These are phyloP conservation scores for Drosophila pallidifrons DNA, from an alignment of 1,140 invertebrate genomes.

Conservation along the genomic window DNA sequence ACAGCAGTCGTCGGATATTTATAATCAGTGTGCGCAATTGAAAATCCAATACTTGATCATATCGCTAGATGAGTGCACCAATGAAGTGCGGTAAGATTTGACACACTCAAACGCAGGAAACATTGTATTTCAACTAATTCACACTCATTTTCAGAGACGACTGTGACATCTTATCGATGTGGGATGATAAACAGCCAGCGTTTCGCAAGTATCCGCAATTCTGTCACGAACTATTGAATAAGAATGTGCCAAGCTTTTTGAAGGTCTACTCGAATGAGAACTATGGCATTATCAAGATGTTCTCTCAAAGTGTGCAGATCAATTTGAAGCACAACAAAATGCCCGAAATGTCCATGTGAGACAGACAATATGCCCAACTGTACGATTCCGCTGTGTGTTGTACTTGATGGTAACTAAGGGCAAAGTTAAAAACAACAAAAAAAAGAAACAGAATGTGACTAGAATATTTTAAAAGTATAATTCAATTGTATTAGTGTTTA, in stretches of 20 bases:
- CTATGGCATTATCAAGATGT: constrained; percentile 83
- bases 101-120: neutral
- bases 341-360: constrained; percentile 80
- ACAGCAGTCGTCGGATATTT: constrained; percentile 82
- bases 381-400: neutral
- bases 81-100: constrained; percentile 67
- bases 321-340: constrained; percentile 82
- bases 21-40: constrained; percentile 80
- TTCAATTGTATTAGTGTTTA: constrained; percentile 44
- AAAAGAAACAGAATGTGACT: constrained; percentile 28
- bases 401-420: constrained; percentile 20
- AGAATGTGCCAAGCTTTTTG: constrained; percentile 81
- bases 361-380: constrained; percentile 20
- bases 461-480: constrained; percentile 36
- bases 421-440: neutral
- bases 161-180: constrained; percentile 78
- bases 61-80: constrained; percentile 76
- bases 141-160: constrained; percentile 61
- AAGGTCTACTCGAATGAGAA: constrained; percentile 81
- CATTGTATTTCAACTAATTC: neutral
- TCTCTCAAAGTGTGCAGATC: constrained; percentile 84
- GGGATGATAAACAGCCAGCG: constrained; percentile 82
- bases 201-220: constrained; percentile 82
- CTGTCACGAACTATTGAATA: constrained; percentile 78
- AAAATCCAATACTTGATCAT: constrained; percentile 84